Evolutionary conservation across 2,888 invertebrate species (phyloP).

Genomic region (Drosophila colorata): DNA sequence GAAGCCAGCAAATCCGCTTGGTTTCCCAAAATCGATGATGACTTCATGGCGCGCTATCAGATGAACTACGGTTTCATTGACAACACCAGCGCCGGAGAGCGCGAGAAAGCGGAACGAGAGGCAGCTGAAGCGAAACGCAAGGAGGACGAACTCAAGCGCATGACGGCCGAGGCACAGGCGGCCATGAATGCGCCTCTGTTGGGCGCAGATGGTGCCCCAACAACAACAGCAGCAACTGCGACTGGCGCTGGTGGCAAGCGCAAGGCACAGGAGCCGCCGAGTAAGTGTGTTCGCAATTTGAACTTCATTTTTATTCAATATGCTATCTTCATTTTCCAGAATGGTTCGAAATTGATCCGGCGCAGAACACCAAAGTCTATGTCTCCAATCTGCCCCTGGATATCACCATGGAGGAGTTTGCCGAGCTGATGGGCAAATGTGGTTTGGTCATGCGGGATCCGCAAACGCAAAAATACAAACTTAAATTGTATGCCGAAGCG

Average conservation of each 20-base stretch:
- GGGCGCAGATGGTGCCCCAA: slow-evolving; percentile 14
- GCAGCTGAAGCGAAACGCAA: slow-evolving; percentile 67
- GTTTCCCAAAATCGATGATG: slow-evolving; percentile 98
- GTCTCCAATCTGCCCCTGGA: slow-evolving; percentile 96
- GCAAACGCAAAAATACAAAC: slow-evolving; percentile 91
- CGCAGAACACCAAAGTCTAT: slow-evolving; percentile 97
- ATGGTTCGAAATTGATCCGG: slow-evolving; percentile 97
- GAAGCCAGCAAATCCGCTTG: slow-evolving; percentile 95
- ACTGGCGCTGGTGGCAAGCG: slow-evolving; percentile 79
- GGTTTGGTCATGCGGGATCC: slow-evolving; percentile 97
- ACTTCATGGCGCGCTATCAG: slow-evolving; percentile 98
- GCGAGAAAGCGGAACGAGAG: slow-evolving; percentile 65
- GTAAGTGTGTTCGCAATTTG: slow-evolving; percentile 62
- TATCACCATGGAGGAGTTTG: slow-evolving; percentile 94
- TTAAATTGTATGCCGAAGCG: slow-evolving; percentile 95
- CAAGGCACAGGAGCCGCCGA: slow-evolving; percentile 86
- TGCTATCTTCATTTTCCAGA: slow-evolving; percentile 85
- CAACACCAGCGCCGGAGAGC: slow-evolving; percentile 84
- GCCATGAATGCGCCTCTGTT: slow-evolving; percentile 56
- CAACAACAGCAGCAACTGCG: background rate
- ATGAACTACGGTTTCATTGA: slow-evolving; percentile 96
- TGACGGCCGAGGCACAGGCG: slow-evolving; percentile 77
- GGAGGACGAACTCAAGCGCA: slow-evolving; percentile 69
- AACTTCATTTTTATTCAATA: background rate
- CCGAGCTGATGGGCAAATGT: slow-evolving; percentile 97